Base-by-base conservation (phyloP, 1,140 invertebrate species). In the Drosophila tsacasi region DNA sequence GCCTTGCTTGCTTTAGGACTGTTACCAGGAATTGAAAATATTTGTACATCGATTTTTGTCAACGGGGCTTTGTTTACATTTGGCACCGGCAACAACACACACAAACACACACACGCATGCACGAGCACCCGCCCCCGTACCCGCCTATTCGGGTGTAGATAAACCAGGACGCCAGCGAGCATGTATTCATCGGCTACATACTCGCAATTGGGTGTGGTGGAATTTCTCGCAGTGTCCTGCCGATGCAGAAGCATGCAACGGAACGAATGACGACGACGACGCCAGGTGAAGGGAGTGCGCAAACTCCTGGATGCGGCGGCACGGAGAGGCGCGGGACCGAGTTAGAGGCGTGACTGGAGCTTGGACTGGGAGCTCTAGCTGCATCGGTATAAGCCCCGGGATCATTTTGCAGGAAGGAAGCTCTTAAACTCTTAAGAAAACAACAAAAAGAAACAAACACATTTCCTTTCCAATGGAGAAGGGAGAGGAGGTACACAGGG, bases 61-160 rank as follows among this genome's bases (percentile, higher is more conserved):
- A 19, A 39, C 35, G 42, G 25, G 42, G 25, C 3, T 32, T 85
- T 85, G 76, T 85, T 81, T 81, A 86, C 75, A 46, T 81, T 79
- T 63, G 23, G 46, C 40, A 74, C 71, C 83, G 79, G 81, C 50
- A 83, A 60, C 63, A 65, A 61, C 62, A 65, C 62, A 32, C 57
- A 62, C 37, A 30, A 27, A 6, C 30, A 15, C 44, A 23, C 19
- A 23, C 21, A 7, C 21, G 5, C 7, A n/a, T n/a, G 27, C 27
- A 27, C 27, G 3, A 25, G 21, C 10, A 15, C 17, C 8, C 12
- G 13, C 23, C 7, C 23, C 10, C 19, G 40, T 10, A 19, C 3
- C 19, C 42, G 39, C 17, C 17, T 23, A 5, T 60, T 65, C 23
- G 63, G 63, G 58, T 66, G 63, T 63, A 66, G 63, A 63, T 62